Base-by-base conservation (phyloP, 2,113 vertebrate species). In the Scortum barcoo region DNA sequence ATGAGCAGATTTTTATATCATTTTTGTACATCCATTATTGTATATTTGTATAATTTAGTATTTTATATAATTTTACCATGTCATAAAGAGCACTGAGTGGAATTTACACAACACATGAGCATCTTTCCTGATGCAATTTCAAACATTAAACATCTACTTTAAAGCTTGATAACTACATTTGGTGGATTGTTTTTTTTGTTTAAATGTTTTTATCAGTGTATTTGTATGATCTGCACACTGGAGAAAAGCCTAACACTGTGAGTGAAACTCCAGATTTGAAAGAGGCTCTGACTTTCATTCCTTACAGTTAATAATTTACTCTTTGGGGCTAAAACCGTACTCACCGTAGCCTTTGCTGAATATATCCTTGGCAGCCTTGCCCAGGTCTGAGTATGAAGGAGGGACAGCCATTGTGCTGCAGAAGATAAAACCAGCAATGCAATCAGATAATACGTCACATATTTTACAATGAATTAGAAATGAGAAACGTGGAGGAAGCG, bases 271-370 rank as follows among this genome's bases (percentile, higher is more conserved):
- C 5, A 19, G 26, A 58, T 60, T n/a, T 38, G 5, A 61, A 36
- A 17, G n/a, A 38, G 51, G 3, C 12, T 26, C 22, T 26, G 38
- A 8, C 19, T 58, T 69, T 60, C 33, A 74, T 67, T 78, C 22
- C 24, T 16, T 1, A 38, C 17, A 38, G 57, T 66, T 61, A 82
- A 76, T 74, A 44, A 74, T 54, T 80, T 0, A 70, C 57, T 16
- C 14, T 68, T 11, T 36, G 38, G 33, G 53, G 14, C 20, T 53
- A 10, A 62, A 19, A 40, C 0, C 6, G 16, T 19, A 85, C 96
- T 96, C 86, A 99, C 97, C 97, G 68, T 97, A 99, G 82, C 98
- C 97, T 85, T 99, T 99, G 93, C 96, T 97, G 90, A 99, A 99
- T 48, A 99, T 93, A 89, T 99, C 97, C 90, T 97, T 97, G 88